Base-by-base conservation (phyloP, 1,140 invertebrate genomes). In the Sitophilus oryzae region DNA sequence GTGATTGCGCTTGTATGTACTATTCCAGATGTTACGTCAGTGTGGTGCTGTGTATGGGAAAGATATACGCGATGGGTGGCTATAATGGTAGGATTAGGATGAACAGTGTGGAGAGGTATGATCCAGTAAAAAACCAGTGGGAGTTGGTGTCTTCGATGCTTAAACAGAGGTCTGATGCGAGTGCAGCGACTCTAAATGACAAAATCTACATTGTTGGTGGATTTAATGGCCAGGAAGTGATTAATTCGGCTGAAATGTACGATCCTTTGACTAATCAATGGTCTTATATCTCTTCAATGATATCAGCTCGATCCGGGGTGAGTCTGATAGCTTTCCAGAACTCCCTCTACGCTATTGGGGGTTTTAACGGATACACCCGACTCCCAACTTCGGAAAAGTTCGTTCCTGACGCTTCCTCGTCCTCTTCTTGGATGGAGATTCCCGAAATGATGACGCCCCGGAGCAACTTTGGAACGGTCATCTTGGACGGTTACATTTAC, bases 1-100 rank as follows among this genome's bases (percentile, higher is more conserved):
- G 71, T 8, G 82, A 87, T 55, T 73, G 77, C 38, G 82, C 84
- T 1, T 86, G 83, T 70, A 88, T 89, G 86, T 80, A 86, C 64
- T 79, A 82, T 56, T 77, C 79, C 44, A 71, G 85, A 34, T 88
- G 85, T 69, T 88, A 87, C 65, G 85, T 91, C 41, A 89, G 86
- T 68, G 82, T 86, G 10, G 85, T 86, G 14, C 77, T 78, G 3
- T 75, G 82, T 35, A 77, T 82, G 20, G 84, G 82, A 30, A 81
- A 79, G 61, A 86, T 93, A 58, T 93, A 91, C 71, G 88, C 89
- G 0, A 83, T 93, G 71, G 89, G 91, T 10, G 91, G 91, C 1
- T 93, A 89, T 71, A 89, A 93, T 72, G 89, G 91, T 11, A 82
- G 85, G 56, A 81, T 82, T 51, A 79, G 89, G 10, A 80, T 91